Conservation (phyloP, 2,797 vertebrate species). For the Heteromormyrus szaboi region DNA sequence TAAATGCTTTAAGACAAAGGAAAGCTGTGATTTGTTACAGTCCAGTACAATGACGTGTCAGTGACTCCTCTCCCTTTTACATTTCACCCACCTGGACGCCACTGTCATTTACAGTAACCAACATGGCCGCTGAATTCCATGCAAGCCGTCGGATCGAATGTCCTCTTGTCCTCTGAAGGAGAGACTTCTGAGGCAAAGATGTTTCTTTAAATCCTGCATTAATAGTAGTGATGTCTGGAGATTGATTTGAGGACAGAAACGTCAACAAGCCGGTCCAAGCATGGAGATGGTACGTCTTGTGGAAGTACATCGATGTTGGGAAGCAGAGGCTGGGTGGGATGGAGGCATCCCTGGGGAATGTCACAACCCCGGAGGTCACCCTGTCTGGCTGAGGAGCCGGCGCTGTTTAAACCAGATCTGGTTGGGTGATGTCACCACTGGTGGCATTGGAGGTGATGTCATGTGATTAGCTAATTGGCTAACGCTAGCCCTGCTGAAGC, state of each 20-base stretch:
- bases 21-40: not conserved
- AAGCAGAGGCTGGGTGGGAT: not conserved
- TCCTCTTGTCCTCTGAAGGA: not conserved
- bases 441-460: not conserved
- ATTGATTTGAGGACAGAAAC: not conserved
- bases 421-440: not conserved
- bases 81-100: not conserved
- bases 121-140: not conserved
- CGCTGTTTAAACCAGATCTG: not conserved
- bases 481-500: not conserved
- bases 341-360: not conserved
- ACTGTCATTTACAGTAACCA: not conserved
- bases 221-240: not conserved
- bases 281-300: not conserved
- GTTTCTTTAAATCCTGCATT: not conserved
- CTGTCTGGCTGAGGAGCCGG: not conserved
- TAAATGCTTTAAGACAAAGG: not conserved
- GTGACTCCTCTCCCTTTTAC: not conserved
- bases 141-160: not conserved
- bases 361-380: not conserved
- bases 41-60: not conserved
- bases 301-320: not conserved
- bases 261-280: not conserved
- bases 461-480: not conserved
- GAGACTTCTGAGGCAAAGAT: not conserved